Base-by-base conservation (phyloP, 2,888 invertebrate species). In the Drosophila mettleri region DNA sequence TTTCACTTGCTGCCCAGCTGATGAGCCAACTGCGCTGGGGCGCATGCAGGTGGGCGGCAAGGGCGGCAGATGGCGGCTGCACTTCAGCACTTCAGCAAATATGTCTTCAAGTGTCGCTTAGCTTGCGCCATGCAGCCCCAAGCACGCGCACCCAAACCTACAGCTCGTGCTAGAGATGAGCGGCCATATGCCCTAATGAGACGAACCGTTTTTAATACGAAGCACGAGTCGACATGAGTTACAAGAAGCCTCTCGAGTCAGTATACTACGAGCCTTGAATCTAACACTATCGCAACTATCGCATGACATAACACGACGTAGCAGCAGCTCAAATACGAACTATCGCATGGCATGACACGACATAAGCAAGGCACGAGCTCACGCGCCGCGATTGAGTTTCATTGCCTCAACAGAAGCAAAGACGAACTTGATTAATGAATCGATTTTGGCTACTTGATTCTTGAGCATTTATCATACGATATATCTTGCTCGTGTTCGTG, bases 1-100 rank as follows among this genome's bases (percentile, higher is more conserved):
- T 80, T 87, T 84, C 64, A 87, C 81, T 87, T 87, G 74, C 85
- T 69, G 58, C 34, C 74, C 85, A 68, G 41, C 33, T 66, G 53
- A 68, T 61, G 72, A 36, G 18, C 45, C n/a, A 22, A 62, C 45
- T 27, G 45, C 5, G 27, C 10, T 27, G 10, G 24, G n/a, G n/a
- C 22, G 3, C 2, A 4, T 2, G 10, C 16, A 24, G 39, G 24
- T 41, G 57, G 57, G 9, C 4, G 34, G 16, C 8, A n/a, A 8
- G n/a, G 18, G 16, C 6, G 18, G 6, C 1, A 1, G 43, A 9
- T 10, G 41, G n/a, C n/a, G 24, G 34, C 64, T 88, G 88, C 88
- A 85, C 80, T 85, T 63, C 71, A 67, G 60, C 82, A 69, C 72
- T 72, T 48, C 64, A 69, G 64, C 68, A 84, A 87, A 87, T 84